Conservation (phyloP, 2,797 vertebrate species). For the Hippopotamyrus pictus region DNA sequence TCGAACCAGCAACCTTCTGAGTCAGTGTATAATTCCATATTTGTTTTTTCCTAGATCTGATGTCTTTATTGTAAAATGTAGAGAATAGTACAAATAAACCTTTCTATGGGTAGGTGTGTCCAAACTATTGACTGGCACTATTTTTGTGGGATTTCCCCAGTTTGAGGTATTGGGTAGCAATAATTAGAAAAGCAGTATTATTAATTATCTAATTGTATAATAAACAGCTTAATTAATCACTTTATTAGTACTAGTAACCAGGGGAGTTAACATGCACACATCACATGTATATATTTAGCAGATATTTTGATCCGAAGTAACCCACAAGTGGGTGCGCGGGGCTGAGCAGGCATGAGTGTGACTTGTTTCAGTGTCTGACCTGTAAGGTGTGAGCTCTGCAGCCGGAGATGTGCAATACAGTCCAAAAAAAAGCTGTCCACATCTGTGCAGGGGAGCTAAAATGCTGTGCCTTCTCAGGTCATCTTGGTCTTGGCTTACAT, state of each 20-base stretch:
- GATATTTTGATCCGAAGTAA: background rate
- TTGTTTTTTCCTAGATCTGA: background rate
- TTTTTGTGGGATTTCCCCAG: background rate
- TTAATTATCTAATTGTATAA: background rate
- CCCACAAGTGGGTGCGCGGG: background rate
- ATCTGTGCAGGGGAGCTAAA: background rate
- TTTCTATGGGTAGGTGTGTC: background rate
- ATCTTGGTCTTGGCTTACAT: background rate
- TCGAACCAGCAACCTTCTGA: background rate
- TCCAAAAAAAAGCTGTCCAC: background rate
- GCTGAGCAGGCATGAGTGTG: background rate
- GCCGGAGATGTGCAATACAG: background rate
- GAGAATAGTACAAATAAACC: background rate
- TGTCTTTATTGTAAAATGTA: background rate
- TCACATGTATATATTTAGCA: background rate
- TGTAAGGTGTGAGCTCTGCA: background rate
- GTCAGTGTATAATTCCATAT: background rate
- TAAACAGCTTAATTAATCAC: background rate
- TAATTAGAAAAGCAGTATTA: background rate
- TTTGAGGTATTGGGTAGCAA: background rate
- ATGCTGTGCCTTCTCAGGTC: background rate
- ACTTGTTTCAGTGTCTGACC: background rate
- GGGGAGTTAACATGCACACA: background rate
- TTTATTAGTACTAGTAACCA: background rate
- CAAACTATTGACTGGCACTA: background rate